Evolutionary conservation across 1,140 invertebrate genomes (phyloP).

Genomic region (Goniozus legneri): DNA sequence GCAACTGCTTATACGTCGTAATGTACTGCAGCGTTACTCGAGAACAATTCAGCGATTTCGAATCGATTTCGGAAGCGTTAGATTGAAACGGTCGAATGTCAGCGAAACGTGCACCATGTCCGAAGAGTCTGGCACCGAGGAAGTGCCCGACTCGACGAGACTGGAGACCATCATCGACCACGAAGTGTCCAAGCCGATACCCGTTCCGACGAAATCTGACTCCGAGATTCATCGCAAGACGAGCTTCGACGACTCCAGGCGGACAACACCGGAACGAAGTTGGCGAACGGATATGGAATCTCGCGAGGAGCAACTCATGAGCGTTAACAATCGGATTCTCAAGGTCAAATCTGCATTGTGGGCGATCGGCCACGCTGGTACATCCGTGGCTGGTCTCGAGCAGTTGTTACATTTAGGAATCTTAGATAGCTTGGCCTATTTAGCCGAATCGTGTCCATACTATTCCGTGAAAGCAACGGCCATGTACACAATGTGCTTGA

Average conservation of each 20-base stretch:
- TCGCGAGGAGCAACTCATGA: conserved; percentile 26
- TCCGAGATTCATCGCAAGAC: conserved; percentile 39
- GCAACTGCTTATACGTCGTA: conserved; percentile 58
- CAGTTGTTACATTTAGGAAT: conserved; percentile 64
- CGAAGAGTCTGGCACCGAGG: conserved; percentile 33
- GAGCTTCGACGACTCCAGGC: conserved; percentile 44
- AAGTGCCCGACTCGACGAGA: conserved; percentile 30
- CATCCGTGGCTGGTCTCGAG: conserved; percentile 69
- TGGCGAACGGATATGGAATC: conserved; percentile 33
- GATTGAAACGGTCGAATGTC: conserved; percentile 21
- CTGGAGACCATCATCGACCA: conserved; percentile 49
- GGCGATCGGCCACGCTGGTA: conserved; percentile 81
- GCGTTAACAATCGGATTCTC: conserved; percentile 57
- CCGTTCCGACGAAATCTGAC: conserved; percentile 28
- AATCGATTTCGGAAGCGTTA: conserved; percentile 30
- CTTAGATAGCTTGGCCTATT: conserved; percentile 60
- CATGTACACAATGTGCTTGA: conserved; percentile 80
- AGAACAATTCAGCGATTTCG: conserved; percentile 41
- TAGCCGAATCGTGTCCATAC: conserved; percentile 75
- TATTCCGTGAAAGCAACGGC: conserved; percentile 86
- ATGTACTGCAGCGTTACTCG: conserved; percentile 44
- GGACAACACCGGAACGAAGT: conserved; percentile 43
- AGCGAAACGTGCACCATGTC: conserved; percentile 34
- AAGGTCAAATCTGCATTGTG: conserved; percentile 86
- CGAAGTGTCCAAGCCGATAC: conserved; percentile 34